A percentile compares a stretch with the other conserved stretches of the same genome.
phyloP scores from a whole-genome alignment of 1,140 invertebrate species.

The Scaptomyza montana region DNA sequence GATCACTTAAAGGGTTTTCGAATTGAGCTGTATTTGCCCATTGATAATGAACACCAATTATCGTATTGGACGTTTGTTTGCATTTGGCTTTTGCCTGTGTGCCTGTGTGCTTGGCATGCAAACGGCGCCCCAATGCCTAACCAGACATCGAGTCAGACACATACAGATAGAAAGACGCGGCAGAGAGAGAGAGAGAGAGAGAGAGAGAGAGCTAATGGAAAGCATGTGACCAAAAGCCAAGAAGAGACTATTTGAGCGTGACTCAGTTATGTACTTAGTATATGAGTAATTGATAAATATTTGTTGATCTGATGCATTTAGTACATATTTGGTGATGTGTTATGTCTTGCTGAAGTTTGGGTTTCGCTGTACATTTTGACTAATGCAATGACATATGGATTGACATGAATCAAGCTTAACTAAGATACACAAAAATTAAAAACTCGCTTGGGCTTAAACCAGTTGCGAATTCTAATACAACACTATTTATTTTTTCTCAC shows the following conservation, averaged over 20 bases:
- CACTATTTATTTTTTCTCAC: neutral
- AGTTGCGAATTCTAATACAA: neutral
- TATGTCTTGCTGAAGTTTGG: constrained; percentile 5
- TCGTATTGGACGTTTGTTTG: constrained; percentile 67
- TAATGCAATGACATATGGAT: constrained; percentile 36
- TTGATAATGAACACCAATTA: constrained; percentile 78
- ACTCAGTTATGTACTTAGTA: constrained; percentile 51
- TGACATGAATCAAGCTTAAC: too few species aligned
- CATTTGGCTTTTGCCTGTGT: constrained; percentile 24
- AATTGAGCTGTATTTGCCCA: constrained; percentile 78
- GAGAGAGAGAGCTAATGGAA: constrained; percentile 1
- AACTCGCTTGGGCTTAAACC: neutral
- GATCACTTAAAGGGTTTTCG: constrained; percentile 67
- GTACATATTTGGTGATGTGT: constrained; percentile 35
- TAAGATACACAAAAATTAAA: too few species aligned
- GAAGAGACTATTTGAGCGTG: constrained; percentile 53
- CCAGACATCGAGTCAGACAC: constrained; percentile 17
- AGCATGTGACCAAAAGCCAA: constrained; percentile 32
- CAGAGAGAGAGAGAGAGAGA: neutral
- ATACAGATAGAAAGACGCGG: neutral
- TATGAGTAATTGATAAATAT: constrained; percentile 67
- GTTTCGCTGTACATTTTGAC: constrained; percentile 39
- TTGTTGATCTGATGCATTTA: constrained; percentile 59
- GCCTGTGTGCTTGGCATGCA: constrained; percentile 35
- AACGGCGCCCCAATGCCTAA: constrained; percentile 44